phyloP scores from a whole-genome alignment of 37 sponge, comb jelly and placozoan genomes.

The Dysidea cf. avara region DNA sequence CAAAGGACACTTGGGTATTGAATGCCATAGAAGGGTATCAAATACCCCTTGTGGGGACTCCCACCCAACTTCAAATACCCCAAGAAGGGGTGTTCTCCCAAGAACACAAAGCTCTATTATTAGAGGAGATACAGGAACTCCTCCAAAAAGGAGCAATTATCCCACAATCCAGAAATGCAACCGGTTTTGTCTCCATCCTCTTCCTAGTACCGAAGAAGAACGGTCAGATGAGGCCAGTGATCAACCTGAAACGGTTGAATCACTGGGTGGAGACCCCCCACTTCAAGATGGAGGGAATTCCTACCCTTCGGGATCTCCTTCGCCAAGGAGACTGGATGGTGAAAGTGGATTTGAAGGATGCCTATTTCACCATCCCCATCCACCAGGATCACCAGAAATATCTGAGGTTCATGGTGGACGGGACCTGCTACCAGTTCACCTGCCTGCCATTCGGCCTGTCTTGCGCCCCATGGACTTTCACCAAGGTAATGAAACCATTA shows the following conservation, averaged over 20 bases:
- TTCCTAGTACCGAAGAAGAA: no score
- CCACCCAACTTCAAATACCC: no score
- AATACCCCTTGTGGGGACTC: slow-evolving; percentile 13
- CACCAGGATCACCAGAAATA: no score
- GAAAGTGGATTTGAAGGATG: slow-evolving; percentile 16
- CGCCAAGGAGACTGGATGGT: slow-evolving; percentile 2
- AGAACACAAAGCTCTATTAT: slow-evolving; percentile 2
- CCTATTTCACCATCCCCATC: slow-evolving; percentile 4
- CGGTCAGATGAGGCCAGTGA: no score
- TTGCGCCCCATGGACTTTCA: slow-evolving; percentile 26
- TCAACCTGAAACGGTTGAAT: no score
- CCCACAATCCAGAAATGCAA: no score
- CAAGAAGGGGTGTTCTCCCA: not conserved
- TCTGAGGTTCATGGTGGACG: not conserved
- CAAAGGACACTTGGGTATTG: slow-evolving; percentile 52
- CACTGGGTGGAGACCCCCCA: no score
- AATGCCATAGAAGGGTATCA: slow-evolving; percentile 21
- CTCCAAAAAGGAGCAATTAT: no score
- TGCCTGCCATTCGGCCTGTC: slow-evolving; percentile 24
- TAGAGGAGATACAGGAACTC: no score
- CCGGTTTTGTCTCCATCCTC: no score
- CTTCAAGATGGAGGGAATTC: slow-evolving; percentile 5
- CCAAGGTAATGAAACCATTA: slow-evolving; percentile 19
- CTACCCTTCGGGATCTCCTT: not conserved
- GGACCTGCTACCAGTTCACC: not conserved